Percentiles rank a stretch among this genome's conserved stretches.
Evolutionary conservation across 2,797 vertebrate species (phyloP).

Genomic region (Danio choprae): DNA sequence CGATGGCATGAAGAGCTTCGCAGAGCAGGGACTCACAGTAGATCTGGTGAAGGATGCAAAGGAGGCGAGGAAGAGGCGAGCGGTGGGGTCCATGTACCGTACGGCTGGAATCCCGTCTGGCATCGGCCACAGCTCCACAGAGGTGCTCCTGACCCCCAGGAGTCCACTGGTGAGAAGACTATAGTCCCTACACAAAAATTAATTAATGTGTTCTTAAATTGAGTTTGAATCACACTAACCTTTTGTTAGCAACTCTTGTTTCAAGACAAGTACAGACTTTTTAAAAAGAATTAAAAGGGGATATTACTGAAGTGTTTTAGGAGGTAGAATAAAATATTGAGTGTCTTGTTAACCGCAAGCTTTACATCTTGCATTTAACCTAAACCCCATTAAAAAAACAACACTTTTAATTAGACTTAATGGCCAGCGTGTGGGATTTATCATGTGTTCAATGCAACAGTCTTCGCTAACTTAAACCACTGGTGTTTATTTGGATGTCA

Average conservation of each 20-base stretch:
- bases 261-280: no score
- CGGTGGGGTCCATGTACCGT: slow-evolving; percentile 78
- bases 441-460: no score
- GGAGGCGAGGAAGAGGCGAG: slow-evolving; percentile 76
- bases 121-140: slow-evolving; percentile 82
- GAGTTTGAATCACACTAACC: no score
- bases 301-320: no score
- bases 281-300: no score
- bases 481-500: no score
- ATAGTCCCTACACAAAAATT: neutral
- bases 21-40: slow-evolving; percentile 80
- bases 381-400: neutral
- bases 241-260: no score
- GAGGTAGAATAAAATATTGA: neutral
- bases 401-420: no score
- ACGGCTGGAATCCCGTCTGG: slow-evolving; percentile 80
- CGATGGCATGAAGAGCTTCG: slow-evolving; percentile 77
- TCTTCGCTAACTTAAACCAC: no score
- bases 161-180: slow-evolving; percentile 74
- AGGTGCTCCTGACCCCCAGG: slow-evolving; percentile 78
- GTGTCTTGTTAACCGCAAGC: neutral
- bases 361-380: neutral
- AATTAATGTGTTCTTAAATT: neutral
- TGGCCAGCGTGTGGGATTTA: no score
- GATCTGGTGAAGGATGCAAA: slow-evolving; percentile 80